Evolutionary conservation across 2,888 invertebrate species (phyloP).

Genomic region (Agrilus cyanescens): DNA sequence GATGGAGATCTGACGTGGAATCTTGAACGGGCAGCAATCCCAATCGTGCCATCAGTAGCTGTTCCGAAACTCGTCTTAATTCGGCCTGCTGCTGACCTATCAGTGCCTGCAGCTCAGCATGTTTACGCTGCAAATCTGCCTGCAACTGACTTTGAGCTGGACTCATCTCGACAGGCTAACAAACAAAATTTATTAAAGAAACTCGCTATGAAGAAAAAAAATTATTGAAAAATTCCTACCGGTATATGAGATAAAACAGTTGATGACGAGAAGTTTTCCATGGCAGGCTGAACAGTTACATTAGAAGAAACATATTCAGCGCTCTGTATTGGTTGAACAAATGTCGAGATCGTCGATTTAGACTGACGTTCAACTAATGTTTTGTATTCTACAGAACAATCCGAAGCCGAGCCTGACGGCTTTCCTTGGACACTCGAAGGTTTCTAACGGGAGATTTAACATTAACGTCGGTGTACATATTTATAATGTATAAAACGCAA

Average conservation of each 20-base stretch:
- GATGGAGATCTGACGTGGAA: slow-evolving; percentile 6
- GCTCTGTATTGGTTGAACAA: slow-evolving; percentile 39
- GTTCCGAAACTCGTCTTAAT: slow-evolving; percentile 73
- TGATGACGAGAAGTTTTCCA: slow-evolving; percentile 38
- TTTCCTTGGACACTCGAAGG: too few species aligned
- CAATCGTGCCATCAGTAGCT: slow-evolving; percentile 67
- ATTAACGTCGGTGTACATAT: too few species aligned
- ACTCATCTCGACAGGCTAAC: slow-evolving; percentile 35
- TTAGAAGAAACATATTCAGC: slow-evolving; percentile 38
- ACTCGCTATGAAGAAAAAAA: not conserved
- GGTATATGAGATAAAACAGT: slow-evolving; percentile 34
- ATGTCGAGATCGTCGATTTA: slow-evolving; percentile 23
- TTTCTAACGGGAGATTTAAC: too few species aligned
- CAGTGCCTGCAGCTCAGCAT: slow-evolving; percentile 73
- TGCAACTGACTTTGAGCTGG: slow-evolving; percentile 49
- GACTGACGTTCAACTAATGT: slow-evolving; percentile 14
- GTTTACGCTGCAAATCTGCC: slow-evolving; percentile 68
- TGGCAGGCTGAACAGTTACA: slow-evolving; percentile 43
- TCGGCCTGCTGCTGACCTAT: slow-evolving; percentile 82
- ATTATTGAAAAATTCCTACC: slow-evolving; percentile 16
- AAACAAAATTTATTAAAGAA: slow-evolving; percentile 3
- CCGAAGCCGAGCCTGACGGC: too few species aligned
- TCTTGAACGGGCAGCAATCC: slow-evolving; percentile 44
- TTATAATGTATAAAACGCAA: too few species aligned
- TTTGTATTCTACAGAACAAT: too few species aligned